These are phyloP conservation scores for Aviceda subcristata DNA, from an alignment of 2,113 vertebrate genomes.

Conservation along the genomic window DNA sequence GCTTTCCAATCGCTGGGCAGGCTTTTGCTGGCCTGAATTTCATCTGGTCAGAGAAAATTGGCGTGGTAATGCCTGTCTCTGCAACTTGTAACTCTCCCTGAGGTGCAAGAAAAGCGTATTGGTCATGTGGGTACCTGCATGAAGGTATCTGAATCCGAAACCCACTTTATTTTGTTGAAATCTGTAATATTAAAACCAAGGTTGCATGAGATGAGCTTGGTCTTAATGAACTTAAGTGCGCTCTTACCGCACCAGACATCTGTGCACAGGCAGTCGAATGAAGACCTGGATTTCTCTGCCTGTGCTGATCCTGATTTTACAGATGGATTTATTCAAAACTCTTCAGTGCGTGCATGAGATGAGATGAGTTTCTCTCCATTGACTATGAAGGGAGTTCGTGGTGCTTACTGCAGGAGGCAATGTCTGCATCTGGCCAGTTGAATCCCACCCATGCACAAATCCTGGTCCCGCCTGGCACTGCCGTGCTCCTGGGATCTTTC, in stretches of 20 bases:
- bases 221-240: background rate
- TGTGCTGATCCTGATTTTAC: background rate
- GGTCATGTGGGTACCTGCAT: background rate
- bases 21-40: background rate
- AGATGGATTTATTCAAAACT: background rate
- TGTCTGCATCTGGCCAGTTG: background rate
- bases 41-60: background rate
- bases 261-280: background rate
- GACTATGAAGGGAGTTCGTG: background rate
- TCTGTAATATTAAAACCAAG: background rate
- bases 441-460: too few species aligned
- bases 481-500: background rate
- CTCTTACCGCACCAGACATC: background rate
- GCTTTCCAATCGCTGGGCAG: background rate
- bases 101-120: background rate
- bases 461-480: background rate
- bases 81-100: background rate
- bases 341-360: background rate
- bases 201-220: background rate
- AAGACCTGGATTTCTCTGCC: background rate
- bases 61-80: background rate
- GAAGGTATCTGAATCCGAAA: background rate
- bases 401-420: background rate
- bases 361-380: background rate
- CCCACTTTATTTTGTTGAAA: background rate